Conservation (phyloP, 2,113 vertebrate species). For the Pardalotus punctatus region DNA sequence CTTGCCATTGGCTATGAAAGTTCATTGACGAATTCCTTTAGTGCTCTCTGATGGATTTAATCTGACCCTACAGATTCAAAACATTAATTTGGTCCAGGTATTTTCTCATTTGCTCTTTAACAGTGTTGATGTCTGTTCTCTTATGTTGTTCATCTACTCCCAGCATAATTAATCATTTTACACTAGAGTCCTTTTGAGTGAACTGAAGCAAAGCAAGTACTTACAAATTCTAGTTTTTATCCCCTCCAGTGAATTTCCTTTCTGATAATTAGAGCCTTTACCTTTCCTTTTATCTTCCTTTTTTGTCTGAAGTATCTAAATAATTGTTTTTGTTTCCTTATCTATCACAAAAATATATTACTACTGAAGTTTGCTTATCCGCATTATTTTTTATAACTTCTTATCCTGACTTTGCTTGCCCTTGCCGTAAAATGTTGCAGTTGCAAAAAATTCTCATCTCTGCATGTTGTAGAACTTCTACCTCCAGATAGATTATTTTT, state of each 20-base stretch:
- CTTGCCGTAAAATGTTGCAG: neutral
- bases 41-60: neutral
- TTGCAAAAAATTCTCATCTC: neutral
- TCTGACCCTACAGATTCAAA: slow-evolving; percentile 1
- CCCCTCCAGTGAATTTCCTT: slow-evolving; percentile 10
- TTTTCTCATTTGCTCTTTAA: slow-evolving; percentile 41
- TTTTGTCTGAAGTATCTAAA: slow-evolving; percentile 23
- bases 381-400: neutral
- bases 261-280: slow-evolving; percentile 32
- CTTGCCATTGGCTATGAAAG: slow-evolving; percentile 19
- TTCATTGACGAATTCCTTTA: slow-evolving; percentile 21
- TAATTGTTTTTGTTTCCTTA: neutral
- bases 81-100: slow-evolving; percentile 43
- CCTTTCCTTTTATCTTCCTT: slow-evolving; percentile 3
- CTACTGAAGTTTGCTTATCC: neutral
- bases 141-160: slow-evolving; percentile 36
- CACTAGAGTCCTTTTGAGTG: slow-evolving; percentile 29
- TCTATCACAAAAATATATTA: neutral
- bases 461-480: neutral
- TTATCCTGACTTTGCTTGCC: neutral
- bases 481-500: neutral
- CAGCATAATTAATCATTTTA: slow-evolving; percentile 57
- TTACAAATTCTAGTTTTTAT: slow-evolving; percentile 22
- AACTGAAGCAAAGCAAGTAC: slow-evolving; percentile 41
- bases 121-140: slow-evolving; percentile 2